Conservation (phyloP, 2,797 vertebrate genomes). For the Scolopax bukidnonensis region DNA sequence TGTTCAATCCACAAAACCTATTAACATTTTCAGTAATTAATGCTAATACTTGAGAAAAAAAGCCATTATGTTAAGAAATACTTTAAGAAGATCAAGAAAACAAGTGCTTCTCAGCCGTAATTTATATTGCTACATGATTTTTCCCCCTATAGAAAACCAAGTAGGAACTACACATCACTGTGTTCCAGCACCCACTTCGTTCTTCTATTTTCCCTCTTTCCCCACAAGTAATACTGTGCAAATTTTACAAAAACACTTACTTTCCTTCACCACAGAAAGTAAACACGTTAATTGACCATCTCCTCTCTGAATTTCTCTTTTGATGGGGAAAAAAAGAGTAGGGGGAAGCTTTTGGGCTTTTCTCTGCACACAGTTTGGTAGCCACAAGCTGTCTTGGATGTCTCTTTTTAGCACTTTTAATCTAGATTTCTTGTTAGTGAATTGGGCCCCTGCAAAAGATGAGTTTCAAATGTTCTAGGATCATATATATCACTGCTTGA, state of each 20-base stretch:
- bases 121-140: neutral
- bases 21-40: conserved; percentile 73
- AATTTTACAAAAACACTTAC: neutral
- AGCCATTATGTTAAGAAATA: conserved; percentile 73
- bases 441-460: neutral
- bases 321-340: fast-evolving
- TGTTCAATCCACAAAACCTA: conserved; percentile 64
- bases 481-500: neutral
- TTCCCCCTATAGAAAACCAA: neutral
- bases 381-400: neutral
- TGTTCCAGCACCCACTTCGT: neutral
- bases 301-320: neutral
- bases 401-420: neutral
- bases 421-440: conserved; percentile 1
- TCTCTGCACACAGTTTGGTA: neutral
- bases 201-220: neutral
- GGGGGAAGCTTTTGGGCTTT: neutral
- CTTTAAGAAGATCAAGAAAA: conserved; percentile 72
- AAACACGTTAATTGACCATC: neutral
- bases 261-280: neutral
- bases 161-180: neutral
- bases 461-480: conserved; percentile 5
- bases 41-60: conserved; percentile 74
- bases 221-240: neutral
- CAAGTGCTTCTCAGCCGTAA: conserved; percentile 49